Conservation (phyloP, 2,113 vertebrate genomes). For the Axis porcinus region DNA sequence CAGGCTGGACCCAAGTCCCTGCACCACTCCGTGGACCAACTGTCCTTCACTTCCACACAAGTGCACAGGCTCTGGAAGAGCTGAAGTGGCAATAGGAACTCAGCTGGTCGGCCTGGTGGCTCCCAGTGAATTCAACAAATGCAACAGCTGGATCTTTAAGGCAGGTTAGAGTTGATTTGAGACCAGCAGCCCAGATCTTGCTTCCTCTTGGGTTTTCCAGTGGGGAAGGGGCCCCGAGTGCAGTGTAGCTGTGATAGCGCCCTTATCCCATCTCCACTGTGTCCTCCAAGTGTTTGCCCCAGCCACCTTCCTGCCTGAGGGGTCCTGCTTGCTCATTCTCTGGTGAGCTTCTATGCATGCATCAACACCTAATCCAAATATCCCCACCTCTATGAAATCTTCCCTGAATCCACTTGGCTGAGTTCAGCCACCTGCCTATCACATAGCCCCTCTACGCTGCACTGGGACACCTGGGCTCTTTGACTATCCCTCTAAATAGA, state of each 20-base stretch:
- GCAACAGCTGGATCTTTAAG: not conserved
- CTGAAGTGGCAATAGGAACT: rapidly evolving
- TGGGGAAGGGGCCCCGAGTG: not conserved
- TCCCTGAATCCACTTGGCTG: not conserved
- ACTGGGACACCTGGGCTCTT: not conserved
- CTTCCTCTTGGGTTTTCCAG: not conserved
- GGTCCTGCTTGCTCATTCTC: rapidly evolving
- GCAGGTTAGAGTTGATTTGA: not conserved
- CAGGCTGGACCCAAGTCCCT: not conserved
- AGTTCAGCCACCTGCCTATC: not conserved
- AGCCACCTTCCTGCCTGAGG: no score
- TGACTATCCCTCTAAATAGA: not conserved
- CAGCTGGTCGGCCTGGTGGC: rapidly evolving
- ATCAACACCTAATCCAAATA: not conserved
- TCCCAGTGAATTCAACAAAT: not conserved
- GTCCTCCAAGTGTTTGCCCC: not conserved
- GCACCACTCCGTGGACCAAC: rapidly evolving
- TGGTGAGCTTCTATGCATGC: not conserved
- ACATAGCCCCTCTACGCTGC: rapidly evolving
- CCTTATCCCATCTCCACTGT: not conserved
- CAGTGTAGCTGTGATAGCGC: not conserved
- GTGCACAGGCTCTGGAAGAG: rapidly evolving
- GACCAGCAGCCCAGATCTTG: not conserved
- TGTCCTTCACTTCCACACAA: not conserved
- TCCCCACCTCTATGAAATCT: not conserved